These are phyloP conservation scores for Lagorchestes hirsutus DNA, from an alignment of 2,797 vertebrate species.

Conservation along the genomic window DNA sequence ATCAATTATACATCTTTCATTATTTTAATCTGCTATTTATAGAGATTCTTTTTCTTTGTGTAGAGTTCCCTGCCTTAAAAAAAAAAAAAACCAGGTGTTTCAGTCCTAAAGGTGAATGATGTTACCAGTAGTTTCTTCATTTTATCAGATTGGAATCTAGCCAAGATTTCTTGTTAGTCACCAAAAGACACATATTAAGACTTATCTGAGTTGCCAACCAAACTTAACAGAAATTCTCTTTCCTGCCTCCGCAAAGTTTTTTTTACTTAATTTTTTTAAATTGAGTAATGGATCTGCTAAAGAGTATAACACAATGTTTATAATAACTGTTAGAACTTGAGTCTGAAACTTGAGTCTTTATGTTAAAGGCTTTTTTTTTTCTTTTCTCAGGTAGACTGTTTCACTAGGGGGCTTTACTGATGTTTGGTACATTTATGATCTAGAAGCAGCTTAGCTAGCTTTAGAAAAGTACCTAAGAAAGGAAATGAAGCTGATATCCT, in stretches of 20 bases:
- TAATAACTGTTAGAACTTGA: constrained; percentile 26
- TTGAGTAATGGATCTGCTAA: constrained; percentile 28
- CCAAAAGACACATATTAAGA: constrained; percentile 2
- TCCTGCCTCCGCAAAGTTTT: constrained; percentile 41
- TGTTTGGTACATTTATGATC: constrained; percentile 9
- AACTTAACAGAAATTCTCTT: not conserved
- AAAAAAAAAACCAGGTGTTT: not conserved
- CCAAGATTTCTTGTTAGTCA: not conserved
- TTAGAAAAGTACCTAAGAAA: not conserved
- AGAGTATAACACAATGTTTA: not conserved
- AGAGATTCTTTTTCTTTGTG: not conserved
- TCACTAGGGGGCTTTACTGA: not conserved
- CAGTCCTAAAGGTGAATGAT: not conserved
- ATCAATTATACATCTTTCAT: not conserved
- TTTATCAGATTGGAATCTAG: not conserved
- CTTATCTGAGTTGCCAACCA: constrained; percentile 14
- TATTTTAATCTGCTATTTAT: not conserved
- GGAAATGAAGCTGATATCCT: not conserved
- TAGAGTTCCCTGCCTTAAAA: not conserved
- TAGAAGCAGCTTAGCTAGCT: constrained; percentile 12
- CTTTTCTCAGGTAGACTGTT: not conserved
- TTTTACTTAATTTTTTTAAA: constrained; percentile 43
- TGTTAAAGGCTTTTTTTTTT: constrained; percentile 36
- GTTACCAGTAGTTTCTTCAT: not conserved
- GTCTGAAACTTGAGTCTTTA: constrained; percentile 21